Evolutionary conservation across 2,797 vertebrate genomes (phyloP), one percentile per base, ranked within the genome.

Genomic region (Neopelma chrysocephalum): DNA sequence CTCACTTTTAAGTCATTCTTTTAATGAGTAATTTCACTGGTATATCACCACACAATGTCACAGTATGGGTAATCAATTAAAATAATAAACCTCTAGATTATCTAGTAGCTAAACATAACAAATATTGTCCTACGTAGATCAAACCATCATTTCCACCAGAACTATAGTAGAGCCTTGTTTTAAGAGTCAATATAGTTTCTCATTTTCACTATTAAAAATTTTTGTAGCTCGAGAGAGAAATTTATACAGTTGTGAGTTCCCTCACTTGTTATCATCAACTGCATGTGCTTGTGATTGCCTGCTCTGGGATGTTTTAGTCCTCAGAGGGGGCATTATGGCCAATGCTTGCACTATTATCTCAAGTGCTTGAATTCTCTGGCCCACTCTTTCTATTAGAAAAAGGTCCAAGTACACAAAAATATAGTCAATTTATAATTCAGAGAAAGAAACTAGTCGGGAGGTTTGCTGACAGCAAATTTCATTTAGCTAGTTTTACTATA

Each of bases 381-480:
- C 66, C 8, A 9, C 10, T 56, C 29, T 42, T 95, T 77, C 56
- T 73, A 22, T 80, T 34, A 69, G 60, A 53, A 82, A 91, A 87
- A 78, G 25, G 32, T 56, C 47, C 31, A 62, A 88, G 32, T n/a
- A 65, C 89, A 79, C 36, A 86, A 76, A 95, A 83, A 15, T 21
- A 18, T 32, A 81, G n/a, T 27, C 15, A 19, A 18, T 85, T 77
- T 75, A 40, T 70, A 82, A 93, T 38, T 76, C 60, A 58, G 88
- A 82, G 2, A 14, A 87, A 75, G 69, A 77, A 94, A 77, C 38
- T 65, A 54, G 25, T 88, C 4, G 1, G 47, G 82, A 94, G 25
- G 25, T 75, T 89, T 92, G 92, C 81, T 94, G 71, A 82, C 69
- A 92, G 81, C 91, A 87, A 85, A 93, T 93, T 90, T 92, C 31